A percentile compares a stretch with the other conserved stretches of the same genome.
These are phyloP conservation scores for Dryocosmus kuriphilus DNA, from an alignment of 2,888 invertebrate species.

Conservation along the genomic window DNA sequence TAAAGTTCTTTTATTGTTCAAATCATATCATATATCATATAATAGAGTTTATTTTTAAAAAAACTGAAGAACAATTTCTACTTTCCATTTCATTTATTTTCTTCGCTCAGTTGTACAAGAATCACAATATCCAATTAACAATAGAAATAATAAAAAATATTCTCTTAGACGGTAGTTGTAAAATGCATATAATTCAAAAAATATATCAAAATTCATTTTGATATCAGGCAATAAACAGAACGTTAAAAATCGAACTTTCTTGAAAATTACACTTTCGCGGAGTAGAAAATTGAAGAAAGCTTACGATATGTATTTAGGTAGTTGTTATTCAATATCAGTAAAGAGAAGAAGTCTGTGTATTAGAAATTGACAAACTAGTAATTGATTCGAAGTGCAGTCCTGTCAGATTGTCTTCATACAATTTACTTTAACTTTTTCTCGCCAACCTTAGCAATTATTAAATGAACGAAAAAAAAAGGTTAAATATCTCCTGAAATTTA, in stretches of 20 bases:
- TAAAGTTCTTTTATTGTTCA: too few species aligned
- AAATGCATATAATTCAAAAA: neutral
- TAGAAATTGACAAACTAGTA: neutral
- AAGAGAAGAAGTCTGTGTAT: neutral
- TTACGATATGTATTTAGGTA: neutral
- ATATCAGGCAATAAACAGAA: neutral
- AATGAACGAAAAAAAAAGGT: neutral
- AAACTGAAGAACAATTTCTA: neutral
- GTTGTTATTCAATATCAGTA: neutral
- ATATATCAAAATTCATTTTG: neutral
- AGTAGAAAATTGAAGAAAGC: neutral
- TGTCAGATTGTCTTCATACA: neutral
- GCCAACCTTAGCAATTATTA: neutral
- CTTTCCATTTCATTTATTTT: neutral
- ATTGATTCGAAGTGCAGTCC: neutral
- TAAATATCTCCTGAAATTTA: neutral
- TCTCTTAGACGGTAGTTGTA: neutral
- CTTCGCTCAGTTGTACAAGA: conserved; percentile 1
- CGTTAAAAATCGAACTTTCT: neutral
- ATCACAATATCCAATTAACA: neutral
- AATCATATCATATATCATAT: too few species aligned
- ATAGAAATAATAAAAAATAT: neutral
- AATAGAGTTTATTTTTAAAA: too few species aligned
- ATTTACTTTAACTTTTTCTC: neutral
- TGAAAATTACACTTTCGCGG: neutral